Conservation (phyloP, 2,797 vertebrate species). For the Caiman crocodilus region DNA sequence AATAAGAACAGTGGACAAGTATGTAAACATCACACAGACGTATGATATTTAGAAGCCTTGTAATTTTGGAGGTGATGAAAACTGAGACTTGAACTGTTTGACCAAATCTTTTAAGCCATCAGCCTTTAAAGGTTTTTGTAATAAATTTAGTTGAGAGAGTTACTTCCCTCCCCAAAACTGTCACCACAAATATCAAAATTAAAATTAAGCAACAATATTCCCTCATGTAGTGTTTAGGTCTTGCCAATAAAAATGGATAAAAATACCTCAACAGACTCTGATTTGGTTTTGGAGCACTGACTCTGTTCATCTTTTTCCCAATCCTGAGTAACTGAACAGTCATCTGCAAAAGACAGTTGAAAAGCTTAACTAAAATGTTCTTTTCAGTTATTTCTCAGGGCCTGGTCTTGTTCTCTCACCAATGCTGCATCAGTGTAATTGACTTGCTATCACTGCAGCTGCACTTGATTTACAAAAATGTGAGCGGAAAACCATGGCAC, state of each 20-base stretch:
- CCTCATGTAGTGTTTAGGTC: neutral
- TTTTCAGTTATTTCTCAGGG: neutral
- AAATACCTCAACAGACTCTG: slow-evolving; percentile 68
- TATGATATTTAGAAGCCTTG: neutral
- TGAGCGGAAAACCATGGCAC: neutral
- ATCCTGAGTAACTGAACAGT: slow-evolving; percentile 24
- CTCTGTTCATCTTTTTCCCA: slow-evolving; percentile 47
- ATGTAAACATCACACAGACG: neutral
- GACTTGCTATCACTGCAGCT: neutral
- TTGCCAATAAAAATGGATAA: neutral
- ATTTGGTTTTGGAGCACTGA: slow-evolving; percentile 34
- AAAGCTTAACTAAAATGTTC: neutral
- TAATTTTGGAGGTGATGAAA: neutral
- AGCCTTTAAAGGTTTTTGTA: neutral
- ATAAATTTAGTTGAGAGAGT: neutral
- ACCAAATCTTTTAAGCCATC: neutral
- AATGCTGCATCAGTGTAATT: neutral
- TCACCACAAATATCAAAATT: neutral
- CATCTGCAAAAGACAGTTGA: slow-evolving; percentile 48
- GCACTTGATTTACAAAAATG: neutral
- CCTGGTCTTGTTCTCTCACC: neutral
- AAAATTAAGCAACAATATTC: neutral
- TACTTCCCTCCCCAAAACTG: neutral
- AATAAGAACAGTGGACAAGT: neutral
- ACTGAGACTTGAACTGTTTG: neutral